phyloP scores from a whole-genome alignment of 2,113 vertebrate genomes.

The Ondatra zibethicus region DNA sequence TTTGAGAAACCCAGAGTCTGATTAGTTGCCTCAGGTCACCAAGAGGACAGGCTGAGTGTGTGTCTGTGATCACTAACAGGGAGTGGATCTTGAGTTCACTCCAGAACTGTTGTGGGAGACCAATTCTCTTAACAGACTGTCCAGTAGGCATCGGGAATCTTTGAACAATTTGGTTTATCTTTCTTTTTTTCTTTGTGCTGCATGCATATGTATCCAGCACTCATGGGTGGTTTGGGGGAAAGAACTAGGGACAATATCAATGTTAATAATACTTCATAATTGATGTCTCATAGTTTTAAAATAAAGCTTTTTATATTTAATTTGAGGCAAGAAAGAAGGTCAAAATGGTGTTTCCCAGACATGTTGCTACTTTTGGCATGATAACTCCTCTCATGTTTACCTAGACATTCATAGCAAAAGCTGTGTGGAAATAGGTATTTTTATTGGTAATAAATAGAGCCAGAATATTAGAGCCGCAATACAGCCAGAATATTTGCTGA shows the following conservation, averaged over 20 bases:
- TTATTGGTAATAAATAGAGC: background rate
- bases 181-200: background rate
- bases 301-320: conserved; percentile 73
- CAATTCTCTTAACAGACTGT: conserved; percentile 58
- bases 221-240: conserved; percentile 5
- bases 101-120: conserved; percentile 75
- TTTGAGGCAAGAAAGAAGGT: conserved; percentile 40
- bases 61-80: conserved; percentile 78
- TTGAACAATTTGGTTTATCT: background rate
- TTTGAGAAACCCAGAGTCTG: conserved; percentile 19
- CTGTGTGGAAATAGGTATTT: conserved; percentile 24
- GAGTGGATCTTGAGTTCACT: background rate
- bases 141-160: conserved; percentile 15
- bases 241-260: background rate
- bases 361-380: background rate
- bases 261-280: conserved; percentile 67
- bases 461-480: background rate
- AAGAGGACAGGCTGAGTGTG: conserved; percentile 53
- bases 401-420: background rate
- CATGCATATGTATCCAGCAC: conserved; percentile 46
- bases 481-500: background rate
- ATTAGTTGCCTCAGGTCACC: conserved; percentile 5
- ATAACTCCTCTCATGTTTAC: conserved; percentile 31
- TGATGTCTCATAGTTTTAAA: conserved; percentile 63
- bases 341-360: conserved; percentile 59